Conservation (phyloP, 2,797 vertebrate species). For the Hirundo rustica region DNA sequence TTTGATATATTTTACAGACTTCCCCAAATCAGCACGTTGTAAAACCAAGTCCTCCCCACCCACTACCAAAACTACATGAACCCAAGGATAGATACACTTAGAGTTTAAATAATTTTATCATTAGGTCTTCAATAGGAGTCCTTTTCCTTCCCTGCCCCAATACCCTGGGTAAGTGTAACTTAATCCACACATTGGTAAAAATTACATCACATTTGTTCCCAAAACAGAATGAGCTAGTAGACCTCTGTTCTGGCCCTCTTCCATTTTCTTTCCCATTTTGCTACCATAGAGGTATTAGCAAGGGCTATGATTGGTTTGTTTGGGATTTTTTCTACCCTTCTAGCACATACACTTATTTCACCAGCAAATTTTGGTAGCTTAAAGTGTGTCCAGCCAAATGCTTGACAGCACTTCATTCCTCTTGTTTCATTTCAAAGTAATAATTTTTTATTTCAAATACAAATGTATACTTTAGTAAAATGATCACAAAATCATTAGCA, state of each 20-base stretch:
- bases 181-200: accelerated
- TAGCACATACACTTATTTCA: neutral
- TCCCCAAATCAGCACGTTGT: neutral
- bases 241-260: neutral
- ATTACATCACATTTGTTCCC: neutral
- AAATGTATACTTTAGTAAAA: neutral
- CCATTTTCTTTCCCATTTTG: neutral
- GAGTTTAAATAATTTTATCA: neutral
- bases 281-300: neutral
- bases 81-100: neutral
- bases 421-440: neutral
- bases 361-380: neutral
- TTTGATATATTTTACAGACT: neutral
- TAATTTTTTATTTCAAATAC: neutral
- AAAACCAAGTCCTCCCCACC: neutral
- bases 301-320: neutral
- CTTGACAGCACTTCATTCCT: neutral
- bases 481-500: neutral
- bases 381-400: neutral
- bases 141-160: neutral
- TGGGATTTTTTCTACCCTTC: neutral
- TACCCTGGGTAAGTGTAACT: neutral
- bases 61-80: neutral
- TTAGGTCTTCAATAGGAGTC: neutral
- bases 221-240: neutral